phyloP scores from a whole-genome alignment of 2,797 vertebrate genomes.

The Neomorphus geoffroyi region DNA sequence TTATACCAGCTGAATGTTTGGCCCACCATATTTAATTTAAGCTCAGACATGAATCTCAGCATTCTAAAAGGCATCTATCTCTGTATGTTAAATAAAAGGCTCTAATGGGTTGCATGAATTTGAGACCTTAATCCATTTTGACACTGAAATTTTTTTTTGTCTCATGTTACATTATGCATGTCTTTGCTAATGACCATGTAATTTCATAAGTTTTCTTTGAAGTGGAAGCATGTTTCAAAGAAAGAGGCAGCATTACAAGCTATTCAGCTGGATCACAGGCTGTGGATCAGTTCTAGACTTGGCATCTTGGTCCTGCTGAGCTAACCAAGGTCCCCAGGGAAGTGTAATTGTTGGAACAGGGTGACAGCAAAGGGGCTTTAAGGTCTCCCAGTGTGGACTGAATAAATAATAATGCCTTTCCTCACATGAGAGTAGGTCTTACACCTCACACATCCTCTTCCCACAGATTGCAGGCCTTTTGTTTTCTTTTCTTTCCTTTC shows the following conservation, averaged over 20 bases:
- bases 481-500: neutral
- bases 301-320: accelerated
- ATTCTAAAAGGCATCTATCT: slow-evolving; percentile 17
- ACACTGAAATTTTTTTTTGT: neutral
- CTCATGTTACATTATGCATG: neutral
- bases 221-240: neutral
- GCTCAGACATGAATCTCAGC: neutral
- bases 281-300: neutral
- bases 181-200: neutral
- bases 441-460: neutral
- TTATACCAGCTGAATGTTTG: neutral
- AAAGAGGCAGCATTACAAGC: neutral
- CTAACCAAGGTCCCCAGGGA: neutral
- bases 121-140: slow-evolving; percentile 27
- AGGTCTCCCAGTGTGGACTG: neutral
- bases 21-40: neutral
- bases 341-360: neutral
- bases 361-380: neutral
- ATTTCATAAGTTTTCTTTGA: slow-evolving; percentile 22
- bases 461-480: neutral
- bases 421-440: neutral
- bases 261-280: neutral
- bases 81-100: slow-evolving; percentile 8
- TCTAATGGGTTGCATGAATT: slow-evolving; percentile 1
- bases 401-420: neutral